Conservation (phyloP, 2,888 invertebrate genomes). For the Folsomia candida region DNA sequence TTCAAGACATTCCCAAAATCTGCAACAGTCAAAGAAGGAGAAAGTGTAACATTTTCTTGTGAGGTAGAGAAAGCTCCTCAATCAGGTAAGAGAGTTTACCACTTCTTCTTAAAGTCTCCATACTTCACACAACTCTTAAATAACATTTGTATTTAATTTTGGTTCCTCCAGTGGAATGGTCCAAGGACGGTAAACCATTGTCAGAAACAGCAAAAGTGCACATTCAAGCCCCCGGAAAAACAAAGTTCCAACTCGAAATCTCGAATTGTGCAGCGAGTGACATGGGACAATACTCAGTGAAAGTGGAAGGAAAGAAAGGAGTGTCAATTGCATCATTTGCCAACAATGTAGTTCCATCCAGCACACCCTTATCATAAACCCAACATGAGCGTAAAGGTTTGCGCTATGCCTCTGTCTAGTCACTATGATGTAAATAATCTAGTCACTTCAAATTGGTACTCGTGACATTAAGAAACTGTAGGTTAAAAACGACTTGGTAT, state of each 20-base stretch:
- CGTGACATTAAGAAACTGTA: no score
- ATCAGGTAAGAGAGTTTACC: constrained; percentile 55
- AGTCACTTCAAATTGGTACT: background rate
- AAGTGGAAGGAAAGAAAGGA: constrained; percentile 80
- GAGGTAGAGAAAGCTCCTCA: constrained; percentile 66
- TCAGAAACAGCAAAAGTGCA: constrained; percentile 77
- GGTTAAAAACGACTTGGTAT: no score
- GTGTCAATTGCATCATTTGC: constrained; percentile 82
- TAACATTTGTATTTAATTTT: constrained; percentile 13
- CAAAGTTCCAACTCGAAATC: constrained; percentile 75
- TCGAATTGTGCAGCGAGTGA: constrained; percentile 71
- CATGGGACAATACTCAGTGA: constrained; percentile 82
- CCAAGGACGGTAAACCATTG: constrained; percentile 87
- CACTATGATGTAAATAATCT: background rate
- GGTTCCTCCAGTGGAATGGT: constrained; percentile 65
- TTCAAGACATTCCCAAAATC: constrained; percentile 88
- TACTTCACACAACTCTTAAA: background rate
- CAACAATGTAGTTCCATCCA: constrained; percentile 65
- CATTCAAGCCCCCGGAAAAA: constrained; percentile 77
- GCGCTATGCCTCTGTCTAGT: background rate
- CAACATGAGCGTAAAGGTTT: background rate
- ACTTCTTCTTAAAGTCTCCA: constrained; percentile 1
- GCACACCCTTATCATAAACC: background rate
- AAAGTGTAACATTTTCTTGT: constrained; percentile 75
- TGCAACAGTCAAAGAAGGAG: constrained; percentile 75